Evolutionary conservation across 2,113 vertebrate species (phyloP).

Genomic region (Cettia cetti): DNA sequence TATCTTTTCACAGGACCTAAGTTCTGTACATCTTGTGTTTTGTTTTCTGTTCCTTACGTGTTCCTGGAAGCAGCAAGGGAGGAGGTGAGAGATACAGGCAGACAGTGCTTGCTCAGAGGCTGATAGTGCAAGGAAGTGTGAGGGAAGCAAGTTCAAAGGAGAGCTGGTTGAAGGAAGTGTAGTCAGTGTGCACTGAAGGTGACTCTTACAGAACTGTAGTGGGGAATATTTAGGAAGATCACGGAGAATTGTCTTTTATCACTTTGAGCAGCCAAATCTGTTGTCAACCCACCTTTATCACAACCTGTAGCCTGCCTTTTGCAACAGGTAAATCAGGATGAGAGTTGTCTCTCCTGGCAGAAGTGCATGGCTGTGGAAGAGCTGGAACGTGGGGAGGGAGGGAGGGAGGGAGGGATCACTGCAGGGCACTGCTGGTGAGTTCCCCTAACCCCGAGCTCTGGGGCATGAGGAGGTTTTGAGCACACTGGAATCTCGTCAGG

Average conservation of each 20-base stretch:
- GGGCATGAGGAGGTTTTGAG: not conserved
- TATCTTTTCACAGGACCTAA: not conserved
- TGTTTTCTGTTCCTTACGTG: not conserved
- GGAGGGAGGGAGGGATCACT: not conserved
- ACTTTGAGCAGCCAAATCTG: not conserved
- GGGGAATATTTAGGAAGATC: not conserved
- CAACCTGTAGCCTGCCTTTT: not conserved
- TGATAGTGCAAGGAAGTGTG: not conserved
- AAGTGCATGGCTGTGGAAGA: not conserved
- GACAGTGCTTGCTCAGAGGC: not conserved
- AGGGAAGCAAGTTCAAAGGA: not conserved
- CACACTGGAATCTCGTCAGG: accelerated
- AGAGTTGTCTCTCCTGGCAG: not conserved
- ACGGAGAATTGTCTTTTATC: not conserved
- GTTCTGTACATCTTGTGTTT: not conserved
- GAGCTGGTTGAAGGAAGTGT: not conserved
- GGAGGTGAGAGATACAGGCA: not conserved
- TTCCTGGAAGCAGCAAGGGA: not conserved
- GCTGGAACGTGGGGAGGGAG: not conserved
- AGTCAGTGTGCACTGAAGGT: not conserved
- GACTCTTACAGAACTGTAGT: accelerated
- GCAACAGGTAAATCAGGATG: not conserved
- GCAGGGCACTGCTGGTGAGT: not conserved
- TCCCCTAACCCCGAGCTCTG: not conserved
- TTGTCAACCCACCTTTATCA: not conserved